Base-by-base conservation (phyloP, 2,113 vertebrate genomes). In the Tetrao urogallus region DNA sequence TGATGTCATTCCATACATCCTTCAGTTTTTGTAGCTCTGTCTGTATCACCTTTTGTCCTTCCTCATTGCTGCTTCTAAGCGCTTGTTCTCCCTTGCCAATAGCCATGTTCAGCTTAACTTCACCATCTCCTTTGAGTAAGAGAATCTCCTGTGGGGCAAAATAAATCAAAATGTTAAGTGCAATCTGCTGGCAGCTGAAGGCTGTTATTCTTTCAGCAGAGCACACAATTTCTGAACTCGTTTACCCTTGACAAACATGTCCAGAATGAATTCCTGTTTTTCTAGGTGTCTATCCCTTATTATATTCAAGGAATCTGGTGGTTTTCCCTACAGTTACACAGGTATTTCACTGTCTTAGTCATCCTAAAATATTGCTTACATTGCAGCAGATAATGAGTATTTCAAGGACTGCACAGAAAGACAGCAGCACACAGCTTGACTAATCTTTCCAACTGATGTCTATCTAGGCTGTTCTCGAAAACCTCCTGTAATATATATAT, bases 41-140 rank as follows among this genome's bases (percentile, higher is more conserved):
- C 87, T 98, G 98, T 90, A 99, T 99, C 64, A 94, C 97, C 93
- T 98, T 98, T 97, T 98, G 98, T 84, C 98, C 98, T 66, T 98
- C 96, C 28, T 96, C 84, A 65, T 96, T 98, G 89, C 98, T 98
- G 91, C 98, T 98, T 94, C 97, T 98, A 89, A 99, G 93, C 30
- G 98, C 98, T 90, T 99, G 97, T 54, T 99, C 99, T 32, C 98
- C 99, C 97, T 99, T 99, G 73, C 99, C 99, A 76, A 99, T 98
- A 32, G 99, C 98, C 98, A 99, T 98, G 71, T 99, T 99, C 94
- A 99, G 95, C 85, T 99, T 99, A 64, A 99, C 99, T 91, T 99
- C 99, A 3, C 99, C 99, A 32, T 99, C 99, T 3, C 99, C 99
- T 97, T 99, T 99, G 98, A 99, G 98, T 95, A 99, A 97, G 90